These are phyloP conservation scores for Sturnira hondurensis DNA, from an alignment of 2,113 vertebrate species.

Conservation along the genomic window DNA sequence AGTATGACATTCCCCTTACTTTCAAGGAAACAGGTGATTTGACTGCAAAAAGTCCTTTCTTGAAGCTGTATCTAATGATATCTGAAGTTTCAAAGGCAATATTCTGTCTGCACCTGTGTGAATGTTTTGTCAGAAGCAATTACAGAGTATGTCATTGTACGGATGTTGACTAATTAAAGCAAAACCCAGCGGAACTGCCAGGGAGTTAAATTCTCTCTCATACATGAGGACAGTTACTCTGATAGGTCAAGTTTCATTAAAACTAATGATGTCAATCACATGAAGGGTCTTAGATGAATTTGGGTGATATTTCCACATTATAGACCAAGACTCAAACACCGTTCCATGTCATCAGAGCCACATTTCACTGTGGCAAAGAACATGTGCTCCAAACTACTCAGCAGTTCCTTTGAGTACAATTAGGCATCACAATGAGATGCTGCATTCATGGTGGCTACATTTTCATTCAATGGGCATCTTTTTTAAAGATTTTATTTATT, in stretches of 20 bases:
- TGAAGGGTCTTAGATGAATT: neutral
- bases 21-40: neutral
- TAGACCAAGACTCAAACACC: neutral
- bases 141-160: conserved; percentile 13
- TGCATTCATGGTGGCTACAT: neutral
- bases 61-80: neutral
- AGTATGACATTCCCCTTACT: neutral
- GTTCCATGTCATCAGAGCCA: neutral
- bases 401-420: neutral
- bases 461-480: neutral
- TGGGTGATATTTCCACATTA: neutral
- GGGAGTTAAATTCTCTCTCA: neutral
- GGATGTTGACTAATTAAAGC: conserved; percentile 20
- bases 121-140: conserved; percentile 50
- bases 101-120: neutral
- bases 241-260: conserved; percentile 42
- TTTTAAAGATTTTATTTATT: too few relatives aligned
- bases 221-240: neutral
- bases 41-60: neutral
- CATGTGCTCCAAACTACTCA: neutral
- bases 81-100: conserved; percentile 27
- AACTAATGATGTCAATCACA: neutral
- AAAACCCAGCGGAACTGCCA: neutral
- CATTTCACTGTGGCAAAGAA: neutral
- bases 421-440: neutral